Percentiles rank a stretch among this genome's conserved stretches.
Conservation (phyloP, 1,140 invertebrate species). For the Rhysida immarginata region DNA sequence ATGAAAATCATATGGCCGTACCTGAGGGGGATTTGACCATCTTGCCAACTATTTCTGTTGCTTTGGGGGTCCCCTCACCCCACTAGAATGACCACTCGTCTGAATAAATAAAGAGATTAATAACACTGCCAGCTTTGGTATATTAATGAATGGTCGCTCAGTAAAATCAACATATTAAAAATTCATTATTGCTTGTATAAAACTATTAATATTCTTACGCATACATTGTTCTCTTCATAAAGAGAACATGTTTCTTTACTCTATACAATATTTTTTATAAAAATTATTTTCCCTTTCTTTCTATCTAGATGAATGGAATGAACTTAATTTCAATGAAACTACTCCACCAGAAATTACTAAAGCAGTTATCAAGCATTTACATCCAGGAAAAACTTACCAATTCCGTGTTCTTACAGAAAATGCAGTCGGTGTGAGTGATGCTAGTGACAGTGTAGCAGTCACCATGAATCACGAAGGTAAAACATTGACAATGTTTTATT, state of each 20-base stretch:
- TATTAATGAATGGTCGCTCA: no score
- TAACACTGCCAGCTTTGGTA: no score
- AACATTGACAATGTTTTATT: neutral
- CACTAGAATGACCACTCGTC: no score
- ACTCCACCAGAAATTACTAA: constrained; percentile 37
- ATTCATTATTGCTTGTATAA: no score
- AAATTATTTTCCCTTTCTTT: neutral
- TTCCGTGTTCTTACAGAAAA: constrained; percentile 78
- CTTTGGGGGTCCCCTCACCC: no score
- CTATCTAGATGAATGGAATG: neutral
- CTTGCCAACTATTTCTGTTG: no score
- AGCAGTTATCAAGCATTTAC: constrained; percentile 58
- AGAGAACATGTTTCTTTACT: neutral
- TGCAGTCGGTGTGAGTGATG: constrained; percentile 65
- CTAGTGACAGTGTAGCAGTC: constrained; percentile 66
- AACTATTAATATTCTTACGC: neutral
- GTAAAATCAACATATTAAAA: no score
- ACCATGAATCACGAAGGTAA: constrained; percentile 68
- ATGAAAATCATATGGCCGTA: no score
- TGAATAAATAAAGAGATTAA: no score
- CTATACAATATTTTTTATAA: neutral
- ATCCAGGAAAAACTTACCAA: constrained; percentile 74
- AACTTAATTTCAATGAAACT: neutral
- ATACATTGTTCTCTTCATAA: neutral
- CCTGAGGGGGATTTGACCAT: no score